Evolutionary conservation across 1,140 invertebrate genomes (phyloP), one percentile per base, ranked within the genome.

Genomic region (Zelostemma sp.): DNA sequence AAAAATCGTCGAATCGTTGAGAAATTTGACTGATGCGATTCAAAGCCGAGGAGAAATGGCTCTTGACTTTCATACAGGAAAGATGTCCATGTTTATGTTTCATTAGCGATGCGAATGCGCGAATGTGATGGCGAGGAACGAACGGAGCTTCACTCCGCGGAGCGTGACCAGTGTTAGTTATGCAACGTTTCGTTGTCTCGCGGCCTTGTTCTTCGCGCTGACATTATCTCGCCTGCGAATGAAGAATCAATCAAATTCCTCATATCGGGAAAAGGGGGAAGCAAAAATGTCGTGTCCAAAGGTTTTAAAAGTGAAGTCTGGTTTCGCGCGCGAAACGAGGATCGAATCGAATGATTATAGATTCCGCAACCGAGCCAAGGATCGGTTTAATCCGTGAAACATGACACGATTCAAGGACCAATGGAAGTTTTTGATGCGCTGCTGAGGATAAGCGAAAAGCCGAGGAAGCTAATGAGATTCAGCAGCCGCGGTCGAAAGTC

Each of bases 151-250:
- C 77, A 68, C 60, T 74, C 75, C 67, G 63, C 73, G 75, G 79
- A 84, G 82, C 81, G 82, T 84, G 77, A 84, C 83, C 79, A 72
- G 73, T 58, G 58, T 80, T 80, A 75, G 80, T 85, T 85, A 85
- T 84, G 82, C 82, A 85, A 85, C 79, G 72, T 78, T 81, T 80
- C 72, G 79, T 79, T 80, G 74, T 75, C 58, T 71, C 69, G 73
- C 64, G 79, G 74, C 83, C 83, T 85, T 85, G 82, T 74, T 78
- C 68, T 72, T 73, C 65, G 71, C 71, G 78, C 72, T 76, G 69
- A 73, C 74, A 78, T 80, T 80, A 35, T 50, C n/a, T n/a, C n/a
- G n/a, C 11, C 25, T 8, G 6, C 15, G 6, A 50, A 11, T 33
- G 14, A 31, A 31, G 25, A 15, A 31, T 15, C 21, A 49, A 16